Percentiles rank a stretch among this genome's conserved stretches.
Conservation (phyloP, 2,113 vertebrate species). For the Calyptomena viridis region DNA sequence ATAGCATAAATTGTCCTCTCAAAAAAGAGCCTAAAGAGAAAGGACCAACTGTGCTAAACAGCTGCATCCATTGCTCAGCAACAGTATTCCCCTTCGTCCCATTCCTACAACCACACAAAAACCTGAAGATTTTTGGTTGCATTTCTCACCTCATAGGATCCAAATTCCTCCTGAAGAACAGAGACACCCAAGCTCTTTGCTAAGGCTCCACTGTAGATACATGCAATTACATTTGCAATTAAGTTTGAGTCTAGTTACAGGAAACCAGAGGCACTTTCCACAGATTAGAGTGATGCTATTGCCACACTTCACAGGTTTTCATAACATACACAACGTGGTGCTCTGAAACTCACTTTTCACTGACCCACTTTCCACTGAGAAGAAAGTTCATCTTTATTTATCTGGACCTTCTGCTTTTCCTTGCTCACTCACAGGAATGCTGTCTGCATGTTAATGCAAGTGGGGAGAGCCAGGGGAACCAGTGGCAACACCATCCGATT, state of each 20-base stretch:
- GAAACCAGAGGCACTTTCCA: slow-evolving; percentile 6
- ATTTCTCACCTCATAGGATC: not conserved
- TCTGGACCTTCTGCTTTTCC: slow-evolving; percentile 42
- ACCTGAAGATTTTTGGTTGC: not conserved
- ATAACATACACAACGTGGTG: not conserved
- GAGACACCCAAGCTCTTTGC: not conserved
- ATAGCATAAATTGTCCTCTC: not conserved
- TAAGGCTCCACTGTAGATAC: not conserved
- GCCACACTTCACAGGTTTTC: slow-evolving; percentile 5
- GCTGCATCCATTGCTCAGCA: fast-evolving
- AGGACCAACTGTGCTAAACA: not conserved
- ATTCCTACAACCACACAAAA: not conserved
- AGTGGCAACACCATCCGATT: not conserved
- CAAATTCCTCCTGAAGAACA: not conserved
- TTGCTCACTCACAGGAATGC: not conserved
- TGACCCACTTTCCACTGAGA: slow-evolving; percentile 32
- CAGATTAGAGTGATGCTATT: not conserved
- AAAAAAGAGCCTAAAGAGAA: not conserved
- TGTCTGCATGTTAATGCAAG: not conserved
- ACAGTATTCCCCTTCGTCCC: not conserved
- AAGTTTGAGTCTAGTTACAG: not conserved
- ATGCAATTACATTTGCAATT: not conserved
- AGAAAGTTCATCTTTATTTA: slow-evolving; percentile 48
- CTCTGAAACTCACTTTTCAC: not conserved
- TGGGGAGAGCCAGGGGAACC: not conserved